Evolutionary conservation across 2,888 invertebrate species (phyloP).

Genomic region (Torymus auratus): DNA sequence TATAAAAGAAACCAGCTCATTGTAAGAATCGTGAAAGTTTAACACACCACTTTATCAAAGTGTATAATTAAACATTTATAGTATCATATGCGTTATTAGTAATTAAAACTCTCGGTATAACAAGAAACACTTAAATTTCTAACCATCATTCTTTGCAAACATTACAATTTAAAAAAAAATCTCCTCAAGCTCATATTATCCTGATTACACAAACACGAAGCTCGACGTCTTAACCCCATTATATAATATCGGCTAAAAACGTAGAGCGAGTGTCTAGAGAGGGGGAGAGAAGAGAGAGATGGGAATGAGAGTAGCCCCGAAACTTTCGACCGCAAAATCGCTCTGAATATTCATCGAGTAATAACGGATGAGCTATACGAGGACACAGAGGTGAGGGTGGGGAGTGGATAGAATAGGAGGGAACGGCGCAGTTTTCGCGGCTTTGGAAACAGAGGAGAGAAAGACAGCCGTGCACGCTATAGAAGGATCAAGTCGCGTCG

Average conservation of each 20-base stretch:
- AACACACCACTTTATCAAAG: no score
- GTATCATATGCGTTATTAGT: no score
- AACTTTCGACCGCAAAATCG: constrained; percentile 75
- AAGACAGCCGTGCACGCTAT: background rate
- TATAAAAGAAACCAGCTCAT: no score
- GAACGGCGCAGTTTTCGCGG: background rate
- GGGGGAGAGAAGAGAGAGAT: background rate
- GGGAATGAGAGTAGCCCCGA: constrained; percentile 45
- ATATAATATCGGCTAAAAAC: constrained; percentile 7
- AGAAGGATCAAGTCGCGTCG: constrained; percentile 21
- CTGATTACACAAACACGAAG: no score
- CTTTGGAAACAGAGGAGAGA: background rate
- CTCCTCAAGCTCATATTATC: no score
- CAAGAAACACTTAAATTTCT: no score
- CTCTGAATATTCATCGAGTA: constrained; percentile 75
- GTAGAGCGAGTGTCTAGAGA: background rate
- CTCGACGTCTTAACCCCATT: constrained; percentile 38
- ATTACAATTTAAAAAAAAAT: no score
- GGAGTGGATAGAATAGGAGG: background rate
- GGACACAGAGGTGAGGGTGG: constrained; percentile 67
- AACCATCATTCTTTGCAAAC: no score
- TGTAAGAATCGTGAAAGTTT: no score
- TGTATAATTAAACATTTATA: no score
- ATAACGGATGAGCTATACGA: constrained; percentile 54
- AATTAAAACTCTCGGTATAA: no score